A percentile compares a stretch with the other conserved stretches of the same genome.
phyloP scores from a whole-genome alignment of 2,797 vertebrate species.

The Lepus oiostolus region DNA sequence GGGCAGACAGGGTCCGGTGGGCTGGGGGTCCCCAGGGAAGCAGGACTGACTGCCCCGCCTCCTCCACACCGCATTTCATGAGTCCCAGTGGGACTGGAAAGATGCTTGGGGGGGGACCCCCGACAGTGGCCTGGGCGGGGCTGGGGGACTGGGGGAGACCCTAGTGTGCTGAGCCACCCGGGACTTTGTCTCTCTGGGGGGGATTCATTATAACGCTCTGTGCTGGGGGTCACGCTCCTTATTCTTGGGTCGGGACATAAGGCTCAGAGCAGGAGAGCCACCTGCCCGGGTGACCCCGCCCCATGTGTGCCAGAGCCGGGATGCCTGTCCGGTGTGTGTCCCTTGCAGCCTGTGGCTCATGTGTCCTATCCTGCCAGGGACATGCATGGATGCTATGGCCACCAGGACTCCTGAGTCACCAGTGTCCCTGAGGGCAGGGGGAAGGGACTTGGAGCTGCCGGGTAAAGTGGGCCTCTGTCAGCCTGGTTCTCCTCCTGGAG shows the following conservation, averaged over 20 bases:
- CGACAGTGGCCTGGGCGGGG: neutral
- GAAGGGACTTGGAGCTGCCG: neutral
- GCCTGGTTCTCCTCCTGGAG: neutral
- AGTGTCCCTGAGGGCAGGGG: neutral
- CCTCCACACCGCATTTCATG: neutral
- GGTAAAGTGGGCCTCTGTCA: neutral
- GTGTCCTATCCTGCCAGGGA: fast-evolving
- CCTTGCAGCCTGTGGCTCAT: fast-evolving
- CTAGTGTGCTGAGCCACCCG: neutral
- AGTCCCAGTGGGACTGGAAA: neutral
- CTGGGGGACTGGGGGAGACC: neutral
- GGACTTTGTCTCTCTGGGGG: neutral
- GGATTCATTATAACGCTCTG: neutral
- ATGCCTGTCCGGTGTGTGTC: neutral
- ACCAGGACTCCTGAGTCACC: neutral
- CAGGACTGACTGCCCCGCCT: too few relatives aligned
- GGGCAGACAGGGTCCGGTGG: neutral
- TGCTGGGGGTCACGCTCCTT: neutral
- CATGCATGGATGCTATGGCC: fast-evolving
- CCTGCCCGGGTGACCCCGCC: neutral
- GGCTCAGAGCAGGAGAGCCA: neutral
- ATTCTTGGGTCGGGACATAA: fast-evolving
- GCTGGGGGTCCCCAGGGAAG: neutral
- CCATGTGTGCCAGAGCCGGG: neutral
- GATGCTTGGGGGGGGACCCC: neutral